These are phyloP conservation scores for Myrmophylax atrothorax DNA, from an alignment of 2,113 vertebrate species.

Conservation along the genomic window DNA sequence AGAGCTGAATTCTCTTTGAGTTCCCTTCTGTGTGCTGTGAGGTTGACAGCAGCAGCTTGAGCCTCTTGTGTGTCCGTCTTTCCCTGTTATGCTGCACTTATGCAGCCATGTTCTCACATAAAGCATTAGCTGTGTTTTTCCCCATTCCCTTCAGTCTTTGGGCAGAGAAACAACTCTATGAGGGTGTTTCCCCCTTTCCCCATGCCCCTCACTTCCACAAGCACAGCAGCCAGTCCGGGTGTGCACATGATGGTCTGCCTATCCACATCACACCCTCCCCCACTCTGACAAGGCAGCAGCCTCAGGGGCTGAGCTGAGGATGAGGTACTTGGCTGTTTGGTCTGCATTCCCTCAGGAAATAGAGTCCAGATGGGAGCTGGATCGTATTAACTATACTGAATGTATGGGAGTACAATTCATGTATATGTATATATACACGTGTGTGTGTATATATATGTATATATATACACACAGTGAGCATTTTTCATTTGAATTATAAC, in stretches of 20 bases:
- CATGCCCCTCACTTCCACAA: not conserved
- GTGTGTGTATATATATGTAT: not conserved
- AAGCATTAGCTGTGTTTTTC: not conserved
- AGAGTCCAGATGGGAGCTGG: slow-evolving; percentile 44
- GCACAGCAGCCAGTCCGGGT: not conserved
- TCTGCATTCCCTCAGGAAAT: slow-evolving; percentile 37
- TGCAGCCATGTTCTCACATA: not conserved
- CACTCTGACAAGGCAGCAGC: not conserved
- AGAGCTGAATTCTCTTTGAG: not conserved
- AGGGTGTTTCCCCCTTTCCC: not conserved
- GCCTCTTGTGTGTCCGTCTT: not conserved
- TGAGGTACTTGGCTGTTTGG: not conserved
- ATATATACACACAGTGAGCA: not conserved
- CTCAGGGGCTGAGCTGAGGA: not conserved
- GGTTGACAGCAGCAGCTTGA: not conserved
- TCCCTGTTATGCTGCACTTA: fast-evolving
- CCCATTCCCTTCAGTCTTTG: not conserved
- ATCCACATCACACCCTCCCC: not conserved
- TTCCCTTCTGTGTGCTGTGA: not conserved
- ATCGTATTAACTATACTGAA: not conserved
- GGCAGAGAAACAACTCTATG: not conserved
- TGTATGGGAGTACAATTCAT: not conserved
- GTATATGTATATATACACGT: not conserved
- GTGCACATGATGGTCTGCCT: not conserved
- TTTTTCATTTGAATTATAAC: slow-evolving; percentile 24